A percentile compares a stretch with the other conserved stretches of the same genome.
These are phyloP conservation scores for Opisthocomus hoazin DNA, from an alignment of 2,113 vertebrate species.

Conservation along the genomic window DNA sequence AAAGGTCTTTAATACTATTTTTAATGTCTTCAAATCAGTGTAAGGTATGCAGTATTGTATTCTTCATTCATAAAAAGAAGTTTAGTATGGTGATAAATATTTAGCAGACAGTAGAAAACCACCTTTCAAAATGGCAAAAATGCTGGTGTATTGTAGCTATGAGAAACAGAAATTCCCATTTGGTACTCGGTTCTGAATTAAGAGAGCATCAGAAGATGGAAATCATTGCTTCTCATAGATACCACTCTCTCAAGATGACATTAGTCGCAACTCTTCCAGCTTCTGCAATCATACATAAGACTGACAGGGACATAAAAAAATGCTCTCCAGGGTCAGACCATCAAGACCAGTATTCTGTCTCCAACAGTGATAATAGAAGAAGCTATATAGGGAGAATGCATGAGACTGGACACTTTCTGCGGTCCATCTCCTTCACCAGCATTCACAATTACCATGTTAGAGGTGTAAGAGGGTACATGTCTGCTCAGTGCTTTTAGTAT, in stretches of 20 bases:
- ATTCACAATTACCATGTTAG: background rate
- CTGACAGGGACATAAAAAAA: background rate
- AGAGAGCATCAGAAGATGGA: background rate
- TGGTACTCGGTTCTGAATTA: background rate
- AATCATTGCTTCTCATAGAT: background rate
- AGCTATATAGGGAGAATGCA: background rate
- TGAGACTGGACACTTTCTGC: background rate
- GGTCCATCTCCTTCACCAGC: background rate
- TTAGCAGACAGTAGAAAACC: background rate
- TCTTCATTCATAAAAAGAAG: background rate
- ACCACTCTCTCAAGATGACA: background rate
- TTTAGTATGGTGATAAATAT: background rate
- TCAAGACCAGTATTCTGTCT: constrained; percentile 2
- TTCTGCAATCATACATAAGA: background rate
- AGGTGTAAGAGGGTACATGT: background rate
- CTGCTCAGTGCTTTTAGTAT: background rate
- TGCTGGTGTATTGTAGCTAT: background rate
- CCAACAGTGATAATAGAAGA: constrained; percentile 13
- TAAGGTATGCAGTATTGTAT: background rate
- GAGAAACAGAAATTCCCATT: background rate
- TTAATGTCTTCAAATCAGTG: background rate
- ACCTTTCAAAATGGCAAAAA: background rate
- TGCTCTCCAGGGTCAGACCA: background rate
- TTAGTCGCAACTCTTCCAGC: background rate
- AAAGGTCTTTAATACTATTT: background rate